Evolutionary conservation across 2,888 invertebrate genomes (phyloP).

Genomic region (Drosophila lacicola): DNA sequence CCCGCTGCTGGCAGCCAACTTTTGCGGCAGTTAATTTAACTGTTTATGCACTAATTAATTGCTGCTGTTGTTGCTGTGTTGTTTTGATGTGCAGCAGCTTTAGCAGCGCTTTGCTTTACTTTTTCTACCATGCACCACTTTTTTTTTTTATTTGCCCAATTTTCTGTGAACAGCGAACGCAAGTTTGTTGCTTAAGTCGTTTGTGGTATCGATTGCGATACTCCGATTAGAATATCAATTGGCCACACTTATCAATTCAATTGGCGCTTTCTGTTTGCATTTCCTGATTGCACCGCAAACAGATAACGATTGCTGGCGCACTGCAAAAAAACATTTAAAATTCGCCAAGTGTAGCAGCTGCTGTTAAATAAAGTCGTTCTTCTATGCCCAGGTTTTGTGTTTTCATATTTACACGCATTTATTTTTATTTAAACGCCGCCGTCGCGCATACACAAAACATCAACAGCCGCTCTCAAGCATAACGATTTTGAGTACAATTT

Average conservation of each 20-base stretch:
- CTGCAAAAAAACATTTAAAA: slow-evolving; percentile 9
- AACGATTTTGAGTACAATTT: slow-evolving; percentile 52
- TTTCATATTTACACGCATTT: slow-evolving; percentile 71
- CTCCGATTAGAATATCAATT: slow-evolving; percentile 3
- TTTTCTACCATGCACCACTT: slow-evolving; percentile 28
- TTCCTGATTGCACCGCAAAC: slow-evolving; percentile 29
- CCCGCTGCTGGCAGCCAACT: slow-evolving; percentile 8
- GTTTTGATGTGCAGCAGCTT: slow-evolving; percentile 8
- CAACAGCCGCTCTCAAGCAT: slow-evolving; percentile 62
- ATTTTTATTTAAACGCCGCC: slow-evolving; percentile 60
- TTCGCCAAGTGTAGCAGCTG: not conserved
- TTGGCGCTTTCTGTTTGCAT: slow-evolving; percentile 5
- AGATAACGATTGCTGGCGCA: slow-evolving; percentile 6
- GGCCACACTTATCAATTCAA: slow-evolving; percentile 16
- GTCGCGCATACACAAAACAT: slow-evolving; percentile 31
- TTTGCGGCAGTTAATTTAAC: slow-evolving; percentile 77
- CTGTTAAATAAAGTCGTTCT: slow-evolving; percentile 17
- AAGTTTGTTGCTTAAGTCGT: slow-evolving; percentile 79
- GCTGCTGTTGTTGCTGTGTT: slow-evolving; percentile 33
- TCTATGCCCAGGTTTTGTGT: slow-evolving; percentile 53
- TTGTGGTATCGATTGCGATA: slow-evolving; percentile 42
- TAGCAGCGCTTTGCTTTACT: slow-evolving; percentile 21
- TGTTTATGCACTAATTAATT: slow-evolving; percentile 84
- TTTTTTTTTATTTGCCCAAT: slow-evolving; percentile 11
- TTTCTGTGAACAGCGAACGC: slow-evolving; percentile 3